Conservation (phyloP, 1,140 invertebrate genomes). For the Galendromus occidentalis region DNA sequence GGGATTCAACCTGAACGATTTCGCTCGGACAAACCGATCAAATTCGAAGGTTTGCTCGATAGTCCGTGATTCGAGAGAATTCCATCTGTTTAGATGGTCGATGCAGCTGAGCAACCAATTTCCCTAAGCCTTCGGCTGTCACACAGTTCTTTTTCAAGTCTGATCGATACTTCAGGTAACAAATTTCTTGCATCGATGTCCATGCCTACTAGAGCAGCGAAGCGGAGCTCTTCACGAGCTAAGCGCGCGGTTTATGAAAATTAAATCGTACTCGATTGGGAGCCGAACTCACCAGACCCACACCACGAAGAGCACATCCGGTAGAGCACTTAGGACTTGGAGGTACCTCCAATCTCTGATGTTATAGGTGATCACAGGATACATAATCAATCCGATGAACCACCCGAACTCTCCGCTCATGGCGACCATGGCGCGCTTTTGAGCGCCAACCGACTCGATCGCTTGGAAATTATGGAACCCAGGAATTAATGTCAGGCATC, state of each 20-base stretch:
- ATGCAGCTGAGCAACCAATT: too few relatives aligned
- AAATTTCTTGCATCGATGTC: too few relatives aligned
- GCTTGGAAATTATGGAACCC: not conserved
- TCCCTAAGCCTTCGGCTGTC: too few relatives aligned
- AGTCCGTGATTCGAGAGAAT: too few relatives aligned
- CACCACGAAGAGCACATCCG: not conserved
- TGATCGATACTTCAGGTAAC: too few relatives aligned
- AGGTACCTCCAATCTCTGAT: not conserved
- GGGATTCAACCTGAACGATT: too few relatives aligned
- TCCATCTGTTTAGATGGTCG: too few relatives aligned
- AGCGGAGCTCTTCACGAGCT: too few relatives aligned
- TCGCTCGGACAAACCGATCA: too few relatives aligned
- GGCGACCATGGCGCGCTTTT: not conserved
- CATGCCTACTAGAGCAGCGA: too few relatives aligned
- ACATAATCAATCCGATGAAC: not conserved
- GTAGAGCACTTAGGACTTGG: not conserved
- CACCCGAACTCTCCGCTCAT: not conserved
- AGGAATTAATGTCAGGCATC: not conserved
- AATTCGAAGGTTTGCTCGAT: too few relatives aligned
- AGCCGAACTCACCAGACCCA: not conserved
- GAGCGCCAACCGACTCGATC: not conserved
- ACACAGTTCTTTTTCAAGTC: too few relatives aligned
- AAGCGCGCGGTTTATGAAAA: not conserved
- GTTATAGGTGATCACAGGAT: not conserved
- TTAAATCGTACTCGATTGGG: not conserved